Evolutionary conservation across 2,797 vertebrate genomes (phyloP).

Genomic region (Anniella stebbinsi): DNA sequence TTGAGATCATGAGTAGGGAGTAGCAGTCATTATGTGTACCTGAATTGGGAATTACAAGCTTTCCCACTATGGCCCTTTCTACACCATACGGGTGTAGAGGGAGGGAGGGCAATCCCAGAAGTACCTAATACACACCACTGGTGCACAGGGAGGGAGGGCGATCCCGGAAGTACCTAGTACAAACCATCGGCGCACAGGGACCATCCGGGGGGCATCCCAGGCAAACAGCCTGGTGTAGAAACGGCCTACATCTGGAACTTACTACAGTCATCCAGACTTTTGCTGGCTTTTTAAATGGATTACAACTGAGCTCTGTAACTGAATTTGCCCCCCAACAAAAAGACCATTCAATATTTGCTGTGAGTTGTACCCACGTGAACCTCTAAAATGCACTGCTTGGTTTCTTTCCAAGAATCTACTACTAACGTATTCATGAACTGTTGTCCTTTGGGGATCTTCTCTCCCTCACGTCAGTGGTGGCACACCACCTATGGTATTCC

Average conservation of each 20-base stretch:
- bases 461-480: neutral
- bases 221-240: too few relatives aligned
- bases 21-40: neutral
- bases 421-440: neutral
- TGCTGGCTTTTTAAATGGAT: conserved; percentile 2
- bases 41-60: neutral
- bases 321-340: conserved; percentile 10
- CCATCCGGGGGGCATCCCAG: too few relatives aligned
- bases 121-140: too few relatives aligned
- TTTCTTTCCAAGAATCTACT: neutral
- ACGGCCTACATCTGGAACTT: neutral
- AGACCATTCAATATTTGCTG: neutral
- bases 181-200: too few relatives aligned
- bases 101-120: too few relatives aligned
- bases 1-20: neutral
- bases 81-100: too few relatives aligned
- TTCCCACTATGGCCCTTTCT: too few relatives aligned
- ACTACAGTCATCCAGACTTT: neutral
- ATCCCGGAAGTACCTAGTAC: too few relatives aligned
- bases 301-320: conserved; percentile 16
- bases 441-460: neutral
- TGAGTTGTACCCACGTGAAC: neutral
- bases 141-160: too few relatives aligned
- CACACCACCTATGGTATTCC: neutral
- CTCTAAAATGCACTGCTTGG: neutral